A percentile compares a stretch with the other conserved stretches of the same genome.
These are phyloP conservation scores for Laothoe populi DNA, from an alignment of 2,888 invertebrate genomes.

Conservation along the genomic window DNA sequence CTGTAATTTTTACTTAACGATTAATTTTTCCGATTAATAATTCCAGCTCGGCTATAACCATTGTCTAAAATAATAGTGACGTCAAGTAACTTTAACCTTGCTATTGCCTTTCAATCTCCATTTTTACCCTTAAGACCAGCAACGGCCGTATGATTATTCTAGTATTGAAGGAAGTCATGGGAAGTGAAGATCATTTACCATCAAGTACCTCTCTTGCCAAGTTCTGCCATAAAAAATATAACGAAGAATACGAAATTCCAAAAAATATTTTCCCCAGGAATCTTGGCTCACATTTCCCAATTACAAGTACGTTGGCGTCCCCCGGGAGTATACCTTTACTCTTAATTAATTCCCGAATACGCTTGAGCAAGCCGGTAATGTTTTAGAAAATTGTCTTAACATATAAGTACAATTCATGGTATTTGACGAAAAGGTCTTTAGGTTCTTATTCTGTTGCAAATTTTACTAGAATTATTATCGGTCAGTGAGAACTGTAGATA, in stretches of 20 bases:
- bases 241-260: not conserved
- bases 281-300: not conserved
- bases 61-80: too few relatives aligned
- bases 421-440: not conserved
- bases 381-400: slow-evolving; percentile 9
- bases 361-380: not conserved
- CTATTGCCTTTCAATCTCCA: too few relatives aligned
- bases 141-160: too few relatives aligned
- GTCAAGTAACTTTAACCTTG: too few relatives aligned
- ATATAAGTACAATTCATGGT: slow-evolving; percentile 11
- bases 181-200: not conserved
- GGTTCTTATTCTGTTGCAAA: not conserved
- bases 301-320: slow-evolving; percentile 9
- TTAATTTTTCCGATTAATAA: too few relatives aligned
- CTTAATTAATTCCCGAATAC: slow-evolving; percentile 20
- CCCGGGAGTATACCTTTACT: slow-evolving; percentile 5
- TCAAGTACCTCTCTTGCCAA: too few relatives aligned
- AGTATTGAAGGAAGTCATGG: not conserved
- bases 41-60: too few relatives aligned
- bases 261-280: not conserved
- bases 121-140: too few relatives aligned
- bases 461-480: not conserved
- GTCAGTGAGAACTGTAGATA: too few relatives aligned
- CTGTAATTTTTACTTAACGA: too few relatives aligned
- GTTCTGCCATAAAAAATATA: too few relatives aligned